Evolutionary conservation across 2,113 vertebrate genomes (phyloP), one percentile per base, ranked within the genome.

Genomic region (Centrocercus urophasianus): DNA sequence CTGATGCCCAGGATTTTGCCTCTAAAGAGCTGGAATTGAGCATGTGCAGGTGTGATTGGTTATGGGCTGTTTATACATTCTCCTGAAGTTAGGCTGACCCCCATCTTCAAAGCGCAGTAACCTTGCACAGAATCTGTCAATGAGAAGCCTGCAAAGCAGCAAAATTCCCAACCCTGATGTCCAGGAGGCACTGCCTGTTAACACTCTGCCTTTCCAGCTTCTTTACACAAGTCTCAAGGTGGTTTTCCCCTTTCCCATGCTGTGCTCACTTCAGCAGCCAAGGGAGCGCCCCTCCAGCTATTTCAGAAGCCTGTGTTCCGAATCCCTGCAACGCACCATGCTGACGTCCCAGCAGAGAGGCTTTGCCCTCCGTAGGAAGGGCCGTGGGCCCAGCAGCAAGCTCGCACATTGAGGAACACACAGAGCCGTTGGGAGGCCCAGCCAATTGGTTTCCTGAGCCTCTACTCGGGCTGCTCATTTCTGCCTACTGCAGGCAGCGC

Each of bases 381-480:
- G 22, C 24, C 8, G 7, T 1, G 66, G 45, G 42, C 83, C n/a
- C 50, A 42, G 25, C 42, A 85, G 22, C 0, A 0, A 17, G 6
- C 21, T 56, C 38, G 1, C 34, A 56, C 2, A 0, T 52, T 66
- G 18, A 38, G 64, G 61, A 73, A 30, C 2, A 16, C 48, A 18
- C 10, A 47, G 25, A 77, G 32, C 61, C 77, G 67, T 11, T 69
- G 22, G 1, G 4, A 88, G 56, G 14, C 85, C 6, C 45, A 42
- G 17, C 4, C 16, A 10, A 13, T 38, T 88, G 34, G 21, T 34
- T 47, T 71, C 60, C 25, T 11, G 2, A 60, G 45, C 12, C 21
- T 63, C 32, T 22, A 67, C 65, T 3, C 16, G 24, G 30, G 19
- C 30, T 42, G 45, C 24, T 32, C 6, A 42, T 63, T 11, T 70